Conservation (phyloP, 2,113 vertebrate genomes). For the Aptenodytes forsteri region DNA sequence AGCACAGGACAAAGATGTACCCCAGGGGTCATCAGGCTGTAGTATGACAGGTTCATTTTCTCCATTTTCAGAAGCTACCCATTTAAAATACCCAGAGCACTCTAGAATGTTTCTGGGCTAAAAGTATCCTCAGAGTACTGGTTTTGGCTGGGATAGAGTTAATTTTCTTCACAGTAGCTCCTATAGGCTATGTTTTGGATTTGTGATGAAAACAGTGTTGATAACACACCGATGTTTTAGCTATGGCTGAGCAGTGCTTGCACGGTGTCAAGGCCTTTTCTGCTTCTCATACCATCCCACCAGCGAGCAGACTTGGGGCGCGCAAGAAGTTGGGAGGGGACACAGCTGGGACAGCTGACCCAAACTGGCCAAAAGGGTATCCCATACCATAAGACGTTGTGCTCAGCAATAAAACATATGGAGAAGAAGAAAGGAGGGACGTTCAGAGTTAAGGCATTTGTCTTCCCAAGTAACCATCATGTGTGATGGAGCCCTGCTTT, state of each 20-base stretch:
- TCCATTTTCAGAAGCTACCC: neutral
- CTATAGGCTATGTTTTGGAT: neutral
- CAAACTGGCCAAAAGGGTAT: neutral
- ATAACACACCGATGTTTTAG: neutral
- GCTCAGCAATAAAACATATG: neutral
- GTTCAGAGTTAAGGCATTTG: neutral
- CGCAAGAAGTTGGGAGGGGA: rapidly evolving
- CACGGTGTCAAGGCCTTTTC: neutral
- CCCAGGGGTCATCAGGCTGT: neutral
- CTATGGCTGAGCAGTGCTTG: neutral
- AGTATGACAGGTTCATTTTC: neutral
- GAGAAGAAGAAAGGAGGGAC: neutral
- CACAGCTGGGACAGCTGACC: neutral
- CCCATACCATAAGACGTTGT: rapidly evolving
- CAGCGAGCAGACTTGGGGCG: rapidly evolving
- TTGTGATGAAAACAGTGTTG: neutral
- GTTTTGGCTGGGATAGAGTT: neutral
- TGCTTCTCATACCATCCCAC: neutral
- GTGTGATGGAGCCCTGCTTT: neutral
- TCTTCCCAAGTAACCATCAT: rapidly evolving
- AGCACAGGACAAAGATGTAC: neutral
- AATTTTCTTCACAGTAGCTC: neutral
- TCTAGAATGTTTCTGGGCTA: neutral
- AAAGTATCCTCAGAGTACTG: neutral
- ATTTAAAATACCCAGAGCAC: neutral